phyloP scores from a whole-genome alignment of 2,888 invertebrate species.

The Phytoseiulus persimilis region DNA sequence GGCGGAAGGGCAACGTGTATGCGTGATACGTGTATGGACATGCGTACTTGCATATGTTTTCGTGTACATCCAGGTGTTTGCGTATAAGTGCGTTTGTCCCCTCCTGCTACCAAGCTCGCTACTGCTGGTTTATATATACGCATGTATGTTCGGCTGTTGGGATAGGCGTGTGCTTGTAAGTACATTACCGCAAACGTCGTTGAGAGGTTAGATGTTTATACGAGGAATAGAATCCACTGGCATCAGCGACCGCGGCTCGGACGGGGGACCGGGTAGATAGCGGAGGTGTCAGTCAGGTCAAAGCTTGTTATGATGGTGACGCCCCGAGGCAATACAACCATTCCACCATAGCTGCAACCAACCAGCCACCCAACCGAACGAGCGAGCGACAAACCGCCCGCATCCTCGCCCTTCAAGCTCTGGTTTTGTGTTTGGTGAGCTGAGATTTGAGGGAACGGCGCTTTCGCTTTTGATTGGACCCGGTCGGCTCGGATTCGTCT shows the following conservation, averaged over 20 bases:
- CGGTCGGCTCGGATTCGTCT: not conserved
- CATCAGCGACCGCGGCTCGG: not conserved
- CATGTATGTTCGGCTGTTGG: not conserved
- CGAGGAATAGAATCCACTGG: not conserved
- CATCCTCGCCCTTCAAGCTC: not conserved
- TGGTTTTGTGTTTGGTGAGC: not conserved
- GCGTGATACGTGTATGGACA: too few species aligned
- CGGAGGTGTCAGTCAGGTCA: not conserved
- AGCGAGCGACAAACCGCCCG: not conserved
- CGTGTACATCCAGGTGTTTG: not conserved
- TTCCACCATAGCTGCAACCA: not conserved
- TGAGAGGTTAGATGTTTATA: not conserved
- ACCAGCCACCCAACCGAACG: not conserved
- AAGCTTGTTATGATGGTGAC: slow-evolving; percentile 5
- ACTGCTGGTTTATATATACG: not conserved
- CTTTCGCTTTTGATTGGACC: not conserved
- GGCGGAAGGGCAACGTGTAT: too few species aligned
- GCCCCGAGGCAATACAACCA: not conserved
- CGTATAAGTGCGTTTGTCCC: not conserved
- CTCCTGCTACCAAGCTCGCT: not conserved
- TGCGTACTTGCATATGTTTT: too few species aligned
- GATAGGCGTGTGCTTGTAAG: not conserved
- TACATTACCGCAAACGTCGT: not conserved
- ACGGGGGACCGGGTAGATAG: not conserved
- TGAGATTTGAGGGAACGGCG: not conserved